Base-by-base conservation (phyloP, 2,113 vertebrate genomes). In the Montifringilla adamsi region DNA sequence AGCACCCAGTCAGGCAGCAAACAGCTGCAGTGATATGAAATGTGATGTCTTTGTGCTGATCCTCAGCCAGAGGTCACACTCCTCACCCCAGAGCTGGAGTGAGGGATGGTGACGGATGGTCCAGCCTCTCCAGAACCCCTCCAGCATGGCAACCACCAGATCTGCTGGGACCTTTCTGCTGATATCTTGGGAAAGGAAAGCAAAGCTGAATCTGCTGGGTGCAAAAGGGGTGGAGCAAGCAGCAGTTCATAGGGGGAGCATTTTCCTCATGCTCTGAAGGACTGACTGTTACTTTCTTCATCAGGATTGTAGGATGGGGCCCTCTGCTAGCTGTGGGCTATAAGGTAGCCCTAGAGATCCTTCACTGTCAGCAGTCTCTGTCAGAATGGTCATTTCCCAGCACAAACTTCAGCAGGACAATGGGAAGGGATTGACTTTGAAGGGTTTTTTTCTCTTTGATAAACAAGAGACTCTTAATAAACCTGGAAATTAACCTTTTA, bases 401-500 rank as follows among this genome's bases (percentile, higher is more conserved):
- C 39, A 53, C 33, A 20, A 76, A 55, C 15, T 37, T 77, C 6
- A 5, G 27, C 87, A 70, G 21, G n/a, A 11, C 1, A 6, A 53
- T 39, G 8, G 24, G 41, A 73, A 81, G 11, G 9, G 13, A 31
- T 46, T 86, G 23, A 41, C 49, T 90, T 93, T 76, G 73, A 77
- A 59, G 3, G 7, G 3, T 44, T 60, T 58, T 58, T 37, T 79
- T 49, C 22, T 43, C 41, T 70, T 58, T 55, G 50, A 66, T 72
- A 28, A 85, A 55, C 15, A 67, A 70, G 70, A 86, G 31, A 73
- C 18, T 75, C 28, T 82, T 46, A 73, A 76, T 75, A 81, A 90
- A 67, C 27, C 28, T 93, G 69, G 62, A 82, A 95, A 91, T 87
- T 27, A 70, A 60, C 49, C 44, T 74, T 88, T 86, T 86, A 69